A percentile compares a stretch with the other conserved stretches of the same genome.
phyloP scores from a whole-genome alignment of 2,888 invertebrate species.

The Aelia acuminata region DNA sequence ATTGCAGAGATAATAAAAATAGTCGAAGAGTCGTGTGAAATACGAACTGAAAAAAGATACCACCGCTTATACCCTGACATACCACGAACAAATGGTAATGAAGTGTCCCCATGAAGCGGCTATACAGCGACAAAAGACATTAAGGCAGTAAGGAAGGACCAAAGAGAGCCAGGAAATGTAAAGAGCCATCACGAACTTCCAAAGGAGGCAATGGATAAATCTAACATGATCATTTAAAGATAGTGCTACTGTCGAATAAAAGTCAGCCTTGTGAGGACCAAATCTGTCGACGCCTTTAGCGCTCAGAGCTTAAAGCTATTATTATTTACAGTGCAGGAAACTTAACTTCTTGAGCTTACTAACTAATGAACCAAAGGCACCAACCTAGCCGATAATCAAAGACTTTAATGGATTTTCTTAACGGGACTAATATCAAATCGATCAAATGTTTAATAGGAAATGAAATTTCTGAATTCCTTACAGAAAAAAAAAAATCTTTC shows the following conservation, averaged over 20 bases:
- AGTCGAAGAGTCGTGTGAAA: not conserved
- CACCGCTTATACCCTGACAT: not conserved
- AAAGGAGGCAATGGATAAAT: not conserved
- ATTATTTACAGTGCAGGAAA: conserved; percentile 35
- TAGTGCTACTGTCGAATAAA: conserved; percentile 23
- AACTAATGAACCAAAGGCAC: not conserved
- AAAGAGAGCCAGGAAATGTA: not conserved
- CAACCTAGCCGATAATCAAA: not conserved
- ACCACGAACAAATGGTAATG: not conserved
- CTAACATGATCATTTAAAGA: conserved; percentile 18
- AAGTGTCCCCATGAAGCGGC: not conserved
- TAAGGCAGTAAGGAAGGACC: conserved; percentile 4
- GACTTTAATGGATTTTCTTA: not conserved
- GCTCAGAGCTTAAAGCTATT: not conserved
- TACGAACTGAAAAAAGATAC: not conserved
- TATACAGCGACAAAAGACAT: not conserved
- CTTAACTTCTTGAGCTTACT: not conserved
- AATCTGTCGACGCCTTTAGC: not conserved
- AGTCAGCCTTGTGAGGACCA: not conserved
- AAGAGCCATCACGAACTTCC: not conserved
- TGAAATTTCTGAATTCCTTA: too few relatives aligned
- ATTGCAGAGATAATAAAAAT: too few relatives aligned
- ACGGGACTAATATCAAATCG: too few relatives aligned
- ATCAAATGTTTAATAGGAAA: too few relatives aligned
- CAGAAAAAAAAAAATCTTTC: too few relatives aligned